Evolutionary conservation across 37 sponge, comb jelly and placozoan genomes (phyloP).

Genomic region (Beroe forskalii): DNA sequence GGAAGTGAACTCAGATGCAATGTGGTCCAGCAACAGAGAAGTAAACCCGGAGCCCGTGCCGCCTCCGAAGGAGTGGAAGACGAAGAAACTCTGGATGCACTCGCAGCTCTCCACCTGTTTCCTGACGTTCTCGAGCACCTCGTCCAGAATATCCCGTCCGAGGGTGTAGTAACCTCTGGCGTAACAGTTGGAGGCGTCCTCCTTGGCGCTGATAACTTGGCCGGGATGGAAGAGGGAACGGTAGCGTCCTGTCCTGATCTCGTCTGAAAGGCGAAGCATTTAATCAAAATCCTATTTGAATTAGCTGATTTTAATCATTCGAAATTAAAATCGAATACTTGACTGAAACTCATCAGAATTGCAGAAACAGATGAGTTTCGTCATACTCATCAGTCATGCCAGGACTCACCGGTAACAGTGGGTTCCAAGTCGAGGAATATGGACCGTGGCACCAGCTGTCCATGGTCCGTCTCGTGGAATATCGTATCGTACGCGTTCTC

Average conservation of each 20-base stretch:
- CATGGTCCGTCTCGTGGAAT: slow-evolving; percentile 51
- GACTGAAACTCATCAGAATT: too few species aligned
- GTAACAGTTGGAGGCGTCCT: slow-evolving; percentile 67
- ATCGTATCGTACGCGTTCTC: slow-evolving; percentile 60
- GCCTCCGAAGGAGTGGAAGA: too few species aligned
- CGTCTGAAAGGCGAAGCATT: slow-evolving; percentile 13
- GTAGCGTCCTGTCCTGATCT: slow-evolving; percentile 48
- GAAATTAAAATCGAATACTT: too few species aligned
- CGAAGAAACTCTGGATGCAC: slow-evolving; percentile 38
- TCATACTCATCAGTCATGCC: too few species aligned
- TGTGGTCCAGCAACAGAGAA: slow-evolving; percentile 18
- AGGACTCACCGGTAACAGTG: slow-evolving; percentile 66
- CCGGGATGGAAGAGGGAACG: slow-evolving; percentile 61
- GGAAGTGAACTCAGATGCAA: slow-evolving; percentile 50
- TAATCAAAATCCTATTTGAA: too few species aligned
- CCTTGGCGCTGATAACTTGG: slow-evolving; percentile 60
- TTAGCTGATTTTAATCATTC: too few species aligned
- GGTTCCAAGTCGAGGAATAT: slow-evolving; percentile 65
- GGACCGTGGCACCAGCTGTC: slow-evolving; percentile 62
- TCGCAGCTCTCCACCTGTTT: slow-evolving; percentile 67
- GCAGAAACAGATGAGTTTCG: too few species aligned
- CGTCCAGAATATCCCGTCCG: slow-evolving; percentile 33
- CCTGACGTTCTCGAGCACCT: slow-evolving; percentile 50
- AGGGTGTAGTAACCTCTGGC: slow-evolving; percentile 65
- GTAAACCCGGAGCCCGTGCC: slow-evolving; percentile 66